Base-by-base conservation (phyloP, 1,140 invertebrate species). In the Telenomus remus region DNA sequence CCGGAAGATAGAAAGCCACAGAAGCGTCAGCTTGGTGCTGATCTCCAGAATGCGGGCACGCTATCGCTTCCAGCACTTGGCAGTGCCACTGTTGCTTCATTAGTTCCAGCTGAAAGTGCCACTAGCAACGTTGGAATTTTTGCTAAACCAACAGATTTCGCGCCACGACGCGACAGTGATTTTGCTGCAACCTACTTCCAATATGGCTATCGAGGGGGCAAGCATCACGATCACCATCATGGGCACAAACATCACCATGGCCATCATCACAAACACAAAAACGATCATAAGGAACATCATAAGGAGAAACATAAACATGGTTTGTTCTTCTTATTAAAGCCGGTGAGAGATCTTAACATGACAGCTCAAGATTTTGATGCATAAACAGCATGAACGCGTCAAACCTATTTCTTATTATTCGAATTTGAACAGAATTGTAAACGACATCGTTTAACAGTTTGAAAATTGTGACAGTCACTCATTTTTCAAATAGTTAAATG, bases 351-450 rank as follows among this genome's bases (percentile, higher is more conserved):
- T n/a, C n/a, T n/a, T n/a, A n/a, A n/a, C n/a, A n/a, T n/a, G n/a
- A n/a, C n/a, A n/a, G n/a, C n/a, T n/a, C n/a, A n/a, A n/a, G n/a
- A n/a, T n/a, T n/a, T n/a, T n/a, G n/a, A n/a, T n/a, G n/a, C 78
- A 85, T 54, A 83, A 84, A 53, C 82, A 84, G 46, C 61, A 72
- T 0, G 80, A 83, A 13, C 65, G n/a, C n/a, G n/a, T n/a, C n/a
- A n/a, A n/a, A n/a, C n/a, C n/a, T n/a, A n/a, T n/a, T n/a, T n/a
- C n/a, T n/a, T n/a, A n/a, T n/a, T n/a, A n/a, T n/a, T n/a, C n/a
- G n/a, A n/a, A n/a, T n/a, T n/a, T n/a, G n/a, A n/a, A n/a, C n/a
- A n/a, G n/a, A n/a, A n/a, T n/a, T n/a, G n/a, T n/a, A n/a, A n/a
- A n/a, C n/a, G n/a, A n/a, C n/a, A n/a, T n/a, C n/a, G n/a, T n/a